Evolutionary conservation across 2,113 vertebrate genomes (phyloP), one percentile per base, ranked within the genome.

Genomic region (Marmota monax): DNA sequence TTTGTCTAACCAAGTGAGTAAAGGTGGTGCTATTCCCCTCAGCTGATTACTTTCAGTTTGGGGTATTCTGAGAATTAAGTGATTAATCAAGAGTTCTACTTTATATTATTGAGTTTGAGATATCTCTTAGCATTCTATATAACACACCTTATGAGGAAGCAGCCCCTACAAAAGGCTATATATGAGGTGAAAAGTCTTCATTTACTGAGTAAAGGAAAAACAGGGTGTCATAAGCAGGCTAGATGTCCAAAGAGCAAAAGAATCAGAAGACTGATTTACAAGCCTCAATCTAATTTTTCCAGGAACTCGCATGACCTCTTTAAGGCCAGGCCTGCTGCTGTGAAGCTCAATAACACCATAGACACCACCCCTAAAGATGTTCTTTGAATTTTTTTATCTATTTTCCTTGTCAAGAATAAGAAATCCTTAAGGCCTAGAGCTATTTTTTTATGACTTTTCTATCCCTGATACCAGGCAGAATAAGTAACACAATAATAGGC

Each of bases 401-500:
- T 93, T 13, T 53, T 45, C 70, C 14, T 23, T 37, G 20, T 45
- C 29, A 92, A 22, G 37, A 61, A 7, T 37, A 42, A 69, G 25
- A 87, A 20, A 1, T 32, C 53, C 23, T 79, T 73, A 94, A 72
- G 76, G 29, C 72, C 39, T 63, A 73, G 22, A 42, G n/a, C 25
- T 4, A 93, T 61, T 53, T 82, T 82, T 88, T 88, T 63, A 94
- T 72, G 61, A 39, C 53, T 88, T 94, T 51, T 63, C 25, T 51
- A 79, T 58, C 10, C n/a, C 48, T 10, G 39, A 20, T 34, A 80
- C 25, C n/a, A 61, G 9, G 9, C 2, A 69, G 73, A 69, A 67
- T 48, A 80, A 22, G 7, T 70, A 63, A 93, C 25, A 79, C 12
- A 88, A 70, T 10, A 74, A 25, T 48, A 87, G 11, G 32, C 11